Conservation (phyloP, 2,113 vertebrate genomes). For the Stomatorhinus ivindoensis region DNA sequence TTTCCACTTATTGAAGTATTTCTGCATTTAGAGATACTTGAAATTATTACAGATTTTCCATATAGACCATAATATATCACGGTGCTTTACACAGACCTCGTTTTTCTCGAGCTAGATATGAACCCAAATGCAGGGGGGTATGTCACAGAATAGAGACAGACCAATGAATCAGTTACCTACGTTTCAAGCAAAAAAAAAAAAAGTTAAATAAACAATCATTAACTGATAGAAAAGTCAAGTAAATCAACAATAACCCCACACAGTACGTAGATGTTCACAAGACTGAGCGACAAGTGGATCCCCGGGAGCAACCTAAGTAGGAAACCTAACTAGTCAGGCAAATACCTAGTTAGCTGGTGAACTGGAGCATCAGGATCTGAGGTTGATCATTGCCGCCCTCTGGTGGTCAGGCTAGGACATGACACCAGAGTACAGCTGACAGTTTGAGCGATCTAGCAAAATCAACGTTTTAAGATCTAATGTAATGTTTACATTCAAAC, state of each 20-base stretch:
- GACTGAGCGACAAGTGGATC: not conserved
- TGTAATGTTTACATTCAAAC: not conserved
- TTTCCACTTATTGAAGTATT: not conserved
- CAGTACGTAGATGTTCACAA: not conserved
- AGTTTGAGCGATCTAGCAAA: not conserved
- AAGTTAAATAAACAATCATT: not conserved
- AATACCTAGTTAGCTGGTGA: not conserved
- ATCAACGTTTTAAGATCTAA: not conserved
- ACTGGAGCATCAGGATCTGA: not conserved
- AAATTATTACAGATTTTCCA: not conserved
- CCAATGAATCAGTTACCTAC: not conserved
- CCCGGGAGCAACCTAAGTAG: not conserved
- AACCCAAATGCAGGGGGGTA: not conserved
- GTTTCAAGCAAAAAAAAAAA: not conserved
- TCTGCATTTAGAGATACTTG: not conserved
- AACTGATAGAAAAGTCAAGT: not conserved
- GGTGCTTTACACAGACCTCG: not conserved
- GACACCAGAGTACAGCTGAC: not conserved
- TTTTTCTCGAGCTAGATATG: not conserved
- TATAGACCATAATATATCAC: not conserved
- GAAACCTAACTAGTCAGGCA: not conserved
- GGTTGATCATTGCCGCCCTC: not conserved
- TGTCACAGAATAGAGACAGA: not conserved
- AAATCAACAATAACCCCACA: not conserved
- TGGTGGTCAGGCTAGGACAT: not conserved